These are phyloP conservation scores for Drymodes brunneopygia DNA, from an alignment of 2,113 vertebrate genomes.

Conservation along the genomic window DNA sequence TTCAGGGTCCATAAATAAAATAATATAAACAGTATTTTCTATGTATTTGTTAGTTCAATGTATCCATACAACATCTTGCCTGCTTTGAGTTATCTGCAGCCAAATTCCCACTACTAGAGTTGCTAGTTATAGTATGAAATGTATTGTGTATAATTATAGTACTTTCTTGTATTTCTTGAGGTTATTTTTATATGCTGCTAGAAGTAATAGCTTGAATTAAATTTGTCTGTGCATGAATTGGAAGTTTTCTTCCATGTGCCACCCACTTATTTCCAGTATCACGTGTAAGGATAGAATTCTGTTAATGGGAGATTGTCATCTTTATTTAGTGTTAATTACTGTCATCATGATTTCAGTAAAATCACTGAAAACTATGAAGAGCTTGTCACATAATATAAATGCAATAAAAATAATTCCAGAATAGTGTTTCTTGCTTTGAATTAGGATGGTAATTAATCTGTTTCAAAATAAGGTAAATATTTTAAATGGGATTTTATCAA, in stretches of 20 bases:
- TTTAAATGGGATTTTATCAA: neutral
- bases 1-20: neutral
- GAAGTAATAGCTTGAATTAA: conserved; percentile 1
- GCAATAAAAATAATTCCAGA: neutral
- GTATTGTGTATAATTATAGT: neutral
- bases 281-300: neutral
- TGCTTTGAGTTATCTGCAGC: neutral
- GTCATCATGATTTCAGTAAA: neutral
- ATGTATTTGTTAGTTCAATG: neutral
- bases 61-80: neutral
- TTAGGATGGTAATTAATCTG: neutral
- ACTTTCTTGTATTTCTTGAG: neutral
- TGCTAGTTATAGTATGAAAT: neutral
- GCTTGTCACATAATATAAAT: neutral
- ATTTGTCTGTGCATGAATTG: neutral
- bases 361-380: neutral
- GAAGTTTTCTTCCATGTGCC: neutral
- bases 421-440: neutral
- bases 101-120: neutral
- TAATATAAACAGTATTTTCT: neutral
- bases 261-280: neutral
- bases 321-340: neutral
- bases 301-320: neutral
- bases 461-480: neutral
- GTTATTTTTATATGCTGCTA: neutral